Evolutionary conservation across 1,140 invertebrate genomes (phyloP).

Genomic region (Nautilus pompilius): DNA sequence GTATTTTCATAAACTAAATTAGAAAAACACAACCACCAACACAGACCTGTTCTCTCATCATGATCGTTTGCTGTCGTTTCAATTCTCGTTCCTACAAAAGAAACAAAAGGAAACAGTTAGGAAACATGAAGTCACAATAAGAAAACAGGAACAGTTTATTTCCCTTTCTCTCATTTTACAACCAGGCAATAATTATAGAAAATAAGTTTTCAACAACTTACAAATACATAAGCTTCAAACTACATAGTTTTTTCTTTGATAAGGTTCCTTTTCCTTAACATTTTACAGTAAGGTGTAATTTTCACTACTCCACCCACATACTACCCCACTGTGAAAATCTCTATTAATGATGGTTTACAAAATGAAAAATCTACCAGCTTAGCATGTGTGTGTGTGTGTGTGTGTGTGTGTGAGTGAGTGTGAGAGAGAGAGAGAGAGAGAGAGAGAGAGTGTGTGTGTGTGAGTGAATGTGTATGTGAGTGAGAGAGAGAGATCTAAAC

Average conservation of each 20-base stretch:
- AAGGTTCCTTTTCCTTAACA: no score
- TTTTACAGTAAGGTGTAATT: no score
- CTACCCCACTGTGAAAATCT: no score
- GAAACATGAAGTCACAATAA: not conserved
- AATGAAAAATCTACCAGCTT: not conserved
- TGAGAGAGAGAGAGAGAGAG: not conserved
- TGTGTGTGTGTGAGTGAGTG: not conserved
- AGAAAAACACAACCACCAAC: not conserved
- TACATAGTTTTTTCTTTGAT: no score
- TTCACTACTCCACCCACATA: no score
- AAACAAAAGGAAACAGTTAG: slow-evolving; percentile 6
- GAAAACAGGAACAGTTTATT: not conserved
- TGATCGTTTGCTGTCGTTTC: slow-evolving; percentile 79
- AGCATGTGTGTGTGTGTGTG: not conserved
- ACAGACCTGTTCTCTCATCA: slow-evolving; percentile 84
- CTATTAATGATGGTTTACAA: no score
- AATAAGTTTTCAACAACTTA: no score
- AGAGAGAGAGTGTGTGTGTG: not conserved
- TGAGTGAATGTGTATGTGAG: not conserved
- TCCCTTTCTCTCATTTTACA: no score
- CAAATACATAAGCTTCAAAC: no score
- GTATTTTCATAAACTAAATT: not conserved
- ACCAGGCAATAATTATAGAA: no score
- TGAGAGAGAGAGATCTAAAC: not conserved
- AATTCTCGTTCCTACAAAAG: slow-evolving; percentile 77